Percentiles rank a stretch among this genome's conserved stretches.
Conservation (phyloP, 1,140 invertebrate species). For the Drosophila tropicalis region DNA sequence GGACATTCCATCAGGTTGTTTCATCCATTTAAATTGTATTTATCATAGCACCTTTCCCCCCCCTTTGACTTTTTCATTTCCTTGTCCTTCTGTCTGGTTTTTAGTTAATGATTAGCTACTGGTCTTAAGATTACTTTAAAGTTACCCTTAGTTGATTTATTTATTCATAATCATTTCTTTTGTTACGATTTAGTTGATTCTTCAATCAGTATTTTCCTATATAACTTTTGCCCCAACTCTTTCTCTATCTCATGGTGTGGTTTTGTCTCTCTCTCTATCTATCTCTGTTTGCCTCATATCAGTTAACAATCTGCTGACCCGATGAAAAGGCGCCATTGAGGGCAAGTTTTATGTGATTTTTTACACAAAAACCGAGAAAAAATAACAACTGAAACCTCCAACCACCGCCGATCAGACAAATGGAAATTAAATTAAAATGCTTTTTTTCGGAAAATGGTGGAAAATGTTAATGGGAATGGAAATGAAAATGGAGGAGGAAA, state of each 20-base stretch:
- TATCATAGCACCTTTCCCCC: background rate
- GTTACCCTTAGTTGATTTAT: background rate
- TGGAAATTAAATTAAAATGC: slow-evolving; percentile 74
- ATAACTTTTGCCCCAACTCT: background rate
- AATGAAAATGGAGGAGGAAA: slow-evolving; percentile 38
- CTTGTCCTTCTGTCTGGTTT: no score
- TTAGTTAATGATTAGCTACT: slow-evolving; percentile 57
- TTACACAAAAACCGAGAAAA: slow-evolving; percentile 61
- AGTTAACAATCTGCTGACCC: slow-evolving; percentile 23
- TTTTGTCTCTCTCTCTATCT: slow-evolving; percentile 19
- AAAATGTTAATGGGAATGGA: slow-evolving; percentile 56
- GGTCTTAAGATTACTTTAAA: slow-evolving; percentile 49
- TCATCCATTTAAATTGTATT: slow-evolving; percentile 24
- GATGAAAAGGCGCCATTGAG: slow-evolving; percentile 64
- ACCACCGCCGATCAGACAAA: slow-evolving; percentile 50
- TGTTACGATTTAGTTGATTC: slow-evolving; percentile 19
- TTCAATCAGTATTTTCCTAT: no score
- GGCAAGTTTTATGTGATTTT: slow-evolving; percentile 80
- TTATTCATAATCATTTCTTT: background rate
- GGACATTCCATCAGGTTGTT: slow-evolving; percentile 31
- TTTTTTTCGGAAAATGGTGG: slow-evolving; percentile 54
- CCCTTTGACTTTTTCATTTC: no score
- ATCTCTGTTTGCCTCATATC: slow-evolving; percentile 36
- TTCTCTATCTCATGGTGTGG: slow-evolving; percentile 8
- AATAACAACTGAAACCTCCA: slow-evolving; percentile 22